phyloP scores from a whole-genome alignment of 64 coral and sea anemone species.

The Actinia tenebrosa region DNA sequence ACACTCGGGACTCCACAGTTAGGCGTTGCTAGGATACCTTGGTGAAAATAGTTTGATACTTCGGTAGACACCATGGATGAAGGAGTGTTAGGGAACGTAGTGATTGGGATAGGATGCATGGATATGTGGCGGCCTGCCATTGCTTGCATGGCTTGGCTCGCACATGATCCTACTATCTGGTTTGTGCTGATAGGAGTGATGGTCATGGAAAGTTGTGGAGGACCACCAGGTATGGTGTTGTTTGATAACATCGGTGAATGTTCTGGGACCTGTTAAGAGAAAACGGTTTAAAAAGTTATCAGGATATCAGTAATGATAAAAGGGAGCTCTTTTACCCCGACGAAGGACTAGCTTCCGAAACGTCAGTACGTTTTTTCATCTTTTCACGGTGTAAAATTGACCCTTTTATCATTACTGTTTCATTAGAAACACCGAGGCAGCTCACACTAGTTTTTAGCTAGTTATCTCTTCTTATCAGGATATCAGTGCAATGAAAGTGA shows the following conservation, averaged over 20 bases:
- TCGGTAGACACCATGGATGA: constrained; percentile 6
- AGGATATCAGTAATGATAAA: no score
- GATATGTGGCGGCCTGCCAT: constrained; percentile 1
- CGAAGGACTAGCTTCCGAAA: no score
- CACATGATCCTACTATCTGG: background rate
- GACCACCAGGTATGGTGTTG: background rate
- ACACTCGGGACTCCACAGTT: background rate
- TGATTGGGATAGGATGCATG: constrained; percentile 15
- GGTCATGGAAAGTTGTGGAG: background rate
- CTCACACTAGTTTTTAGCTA: no score
- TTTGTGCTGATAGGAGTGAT: background rate
- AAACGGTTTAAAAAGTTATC: no score
- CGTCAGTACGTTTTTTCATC: no score
- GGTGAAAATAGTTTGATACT: background rate
- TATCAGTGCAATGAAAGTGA: no score
- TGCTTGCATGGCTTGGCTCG: background rate
- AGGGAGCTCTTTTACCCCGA: no score
- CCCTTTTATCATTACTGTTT: no score
- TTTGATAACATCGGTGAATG: background rate
- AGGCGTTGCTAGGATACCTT: background rate
- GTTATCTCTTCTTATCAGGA: no score
- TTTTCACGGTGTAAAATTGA: no score
- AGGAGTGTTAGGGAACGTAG: background rate
- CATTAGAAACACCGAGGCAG: no score
- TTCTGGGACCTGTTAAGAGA: background rate